These are phyloP conservation scores for Chinchilla lanigera DNA, from an alignment of 2,113 vertebrate genomes.

Conservation along the genomic window DNA sequence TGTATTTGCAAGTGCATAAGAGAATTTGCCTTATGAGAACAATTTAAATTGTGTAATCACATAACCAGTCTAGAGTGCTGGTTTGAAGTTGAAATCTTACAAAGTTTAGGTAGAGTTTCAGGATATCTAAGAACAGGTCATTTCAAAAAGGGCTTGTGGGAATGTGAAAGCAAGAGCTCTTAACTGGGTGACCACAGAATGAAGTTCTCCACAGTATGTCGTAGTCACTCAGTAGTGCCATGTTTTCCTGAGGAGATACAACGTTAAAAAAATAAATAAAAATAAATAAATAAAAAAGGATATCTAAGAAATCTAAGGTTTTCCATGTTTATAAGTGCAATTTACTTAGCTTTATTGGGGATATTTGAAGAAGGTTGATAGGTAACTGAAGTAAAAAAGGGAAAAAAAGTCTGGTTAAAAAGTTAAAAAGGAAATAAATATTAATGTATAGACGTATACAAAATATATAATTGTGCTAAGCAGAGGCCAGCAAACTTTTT, in stretches of 20 bases:
- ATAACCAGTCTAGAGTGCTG: neutral
- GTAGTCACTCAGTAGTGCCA: conserved; percentile 74
- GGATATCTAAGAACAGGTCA: neutral
- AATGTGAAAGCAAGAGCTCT: conserved; percentile 86
- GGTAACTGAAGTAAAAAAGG: neutral
- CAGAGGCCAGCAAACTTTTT: neutral
- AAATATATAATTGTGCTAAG: neutral
- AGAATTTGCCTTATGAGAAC: neutral
- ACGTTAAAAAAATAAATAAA: too few relatives aligned
- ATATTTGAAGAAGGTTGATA: neutral
- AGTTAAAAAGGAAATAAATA: conserved; percentile 8
- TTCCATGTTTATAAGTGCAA: neutral
- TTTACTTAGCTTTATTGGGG: conserved; percentile 27
- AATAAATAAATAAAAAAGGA: too few relatives aligned
- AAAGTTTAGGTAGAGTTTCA: conserved; percentile 21
- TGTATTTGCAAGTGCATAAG: neutral
- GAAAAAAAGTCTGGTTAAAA: conserved; percentile 26
- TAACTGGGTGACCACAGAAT: conserved; percentile 91
- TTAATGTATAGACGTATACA: conserved; percentile 2
- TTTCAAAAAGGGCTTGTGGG: conserved; percentile 89
- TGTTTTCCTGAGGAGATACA: conserved; percentile 87
- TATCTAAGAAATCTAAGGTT: conserved; percentile 23
- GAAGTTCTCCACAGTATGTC: conserved; percentile 85
- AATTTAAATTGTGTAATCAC: neutral
- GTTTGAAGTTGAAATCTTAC: neutral